Percentiles rank a stretch among this genome's conserved stretches.
Conservation (phyloP, 2,797 vertebrate species). For the Petrocephalus sullivani region DNA sequence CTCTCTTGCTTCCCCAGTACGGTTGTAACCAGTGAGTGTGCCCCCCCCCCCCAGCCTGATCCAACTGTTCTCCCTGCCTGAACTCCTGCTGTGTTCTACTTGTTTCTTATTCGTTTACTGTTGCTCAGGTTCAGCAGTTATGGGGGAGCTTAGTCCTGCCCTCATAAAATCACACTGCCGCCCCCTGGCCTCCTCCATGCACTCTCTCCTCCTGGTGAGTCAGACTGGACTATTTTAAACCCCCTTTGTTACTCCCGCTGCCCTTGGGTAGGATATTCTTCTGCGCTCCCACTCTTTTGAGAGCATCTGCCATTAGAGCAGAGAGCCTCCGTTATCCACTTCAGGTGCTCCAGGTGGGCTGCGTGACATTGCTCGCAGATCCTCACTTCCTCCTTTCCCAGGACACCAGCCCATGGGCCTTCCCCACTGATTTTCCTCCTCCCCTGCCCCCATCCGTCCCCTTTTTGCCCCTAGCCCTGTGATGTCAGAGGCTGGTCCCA, state of each 20-base stretch:
- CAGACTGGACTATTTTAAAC: background rate
- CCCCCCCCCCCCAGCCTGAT: background rate
- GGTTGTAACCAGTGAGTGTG: background rate
- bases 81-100: background rate
- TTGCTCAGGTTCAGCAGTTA: background rate
- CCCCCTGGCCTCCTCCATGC: background rate
- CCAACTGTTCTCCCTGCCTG: background rate
- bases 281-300: slow-evolving; percentile 47
- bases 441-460: background rate
- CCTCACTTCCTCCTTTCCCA: background rate
- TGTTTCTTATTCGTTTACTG: background rate
- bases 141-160: background rate
- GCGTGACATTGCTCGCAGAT: slow-evolving; percentile 50
- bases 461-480: background rate
- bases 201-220: background rate
- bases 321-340: slow-evolving; percentile 50
- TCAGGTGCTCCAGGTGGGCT: slow-evolving; percentile 24
- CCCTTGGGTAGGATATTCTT: slow-evolving; percentile 42
- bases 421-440: background rate
- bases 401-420: background rate
- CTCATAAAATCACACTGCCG: background rate
- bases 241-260: background rate
- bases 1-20: background rate
- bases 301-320: slow-evolving; percentile 62
- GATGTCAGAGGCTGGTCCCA: background rate